phyloP scores from a whole-genome alignment of 2,888 invertebrate species.

The Cephus runcator region DNA sequence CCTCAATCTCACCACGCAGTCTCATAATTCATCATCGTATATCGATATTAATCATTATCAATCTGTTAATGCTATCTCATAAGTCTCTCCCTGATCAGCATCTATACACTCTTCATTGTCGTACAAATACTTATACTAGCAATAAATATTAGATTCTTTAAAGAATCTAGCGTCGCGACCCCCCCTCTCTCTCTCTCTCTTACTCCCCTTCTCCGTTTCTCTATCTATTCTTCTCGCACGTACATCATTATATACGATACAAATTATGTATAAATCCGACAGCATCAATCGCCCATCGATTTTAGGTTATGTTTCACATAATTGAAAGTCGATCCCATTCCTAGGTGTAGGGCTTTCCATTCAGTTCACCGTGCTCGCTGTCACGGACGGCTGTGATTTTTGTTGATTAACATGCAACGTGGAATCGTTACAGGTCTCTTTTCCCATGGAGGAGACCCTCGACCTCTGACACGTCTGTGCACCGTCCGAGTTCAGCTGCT shows the following conservation, averaged over 20 bases:
- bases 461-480: slow-evolving; percentile 37
- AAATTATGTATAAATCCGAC: slow-evolving; percentile 52
- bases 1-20: background rate
- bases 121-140: slow-evolving; percentile 61
- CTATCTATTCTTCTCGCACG: background rate
- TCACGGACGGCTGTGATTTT: slow-evolving; percentile 41
- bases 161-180: background rate
- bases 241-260: slow-evolving; percentile 36
- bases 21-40: background rate
- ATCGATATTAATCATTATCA: background rate
- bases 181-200: slow-evolving; percentile 8
- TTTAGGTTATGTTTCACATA: slow-evolving; percentile 4
- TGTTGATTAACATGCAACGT: slow-evolving; percentile 33
- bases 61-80: background rate
- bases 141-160: slow-evolving; percentile 61
- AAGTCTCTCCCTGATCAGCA: background rate
- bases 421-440: slow-evolving; percentile 52
- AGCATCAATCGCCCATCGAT: slow-evolving; percentile 14
- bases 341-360: background rate
- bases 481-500: slow-evolving; percentile 35
- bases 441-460: slow-evolving; percentile 31
- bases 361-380: slow-evolving; percentile 56
- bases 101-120: slow-evolving; percentile 40
- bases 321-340: background rate
- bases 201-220: slow-evolving; percentile 15